Conservation (phyloP, 2,113 vertebrate genomes). For the Psittacara wagleri region DNA sequence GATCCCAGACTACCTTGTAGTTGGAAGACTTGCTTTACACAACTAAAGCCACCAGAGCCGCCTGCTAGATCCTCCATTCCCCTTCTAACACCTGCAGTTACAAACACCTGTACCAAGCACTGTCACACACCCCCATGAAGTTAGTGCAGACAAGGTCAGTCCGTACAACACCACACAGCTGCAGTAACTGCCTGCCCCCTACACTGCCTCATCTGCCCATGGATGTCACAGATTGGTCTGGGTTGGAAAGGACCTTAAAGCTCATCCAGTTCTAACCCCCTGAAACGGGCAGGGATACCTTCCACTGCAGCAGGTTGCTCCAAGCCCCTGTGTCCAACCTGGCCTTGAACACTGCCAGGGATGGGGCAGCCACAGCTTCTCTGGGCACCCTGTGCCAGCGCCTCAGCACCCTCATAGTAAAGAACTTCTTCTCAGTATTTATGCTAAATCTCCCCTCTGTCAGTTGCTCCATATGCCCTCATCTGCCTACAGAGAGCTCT, state of each 20-base stretch:
- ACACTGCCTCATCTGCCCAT: background rate
- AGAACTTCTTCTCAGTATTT: background rate
- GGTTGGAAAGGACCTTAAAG: background rate
- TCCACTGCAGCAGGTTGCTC: background rate
- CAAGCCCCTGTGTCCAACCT: background rate
- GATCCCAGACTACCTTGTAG: background rate
- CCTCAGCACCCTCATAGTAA: background rate
- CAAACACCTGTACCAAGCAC: background rate
- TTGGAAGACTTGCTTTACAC: background rate
- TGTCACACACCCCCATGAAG: background rate
- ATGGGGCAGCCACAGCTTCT: background rate
- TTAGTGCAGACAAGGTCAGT: background rate
- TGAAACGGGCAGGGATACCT: background rate
- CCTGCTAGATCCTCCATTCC: background rate
- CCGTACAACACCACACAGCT: background rate
- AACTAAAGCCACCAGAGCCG: background rate
- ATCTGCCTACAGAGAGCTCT: background rate
- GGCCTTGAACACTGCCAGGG: background rate
- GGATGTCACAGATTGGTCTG: background rate
- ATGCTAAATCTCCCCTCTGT: background rate
- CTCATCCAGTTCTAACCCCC: background rate
- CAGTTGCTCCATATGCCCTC: background rate
- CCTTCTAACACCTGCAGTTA: background rate
- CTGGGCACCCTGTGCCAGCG: background rate
- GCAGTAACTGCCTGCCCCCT: background rate